Evolutionary conservation across 2,888 invertebrate genomes (phyloP).

Genomic region (Stenolophus ochropezus): DNA sequence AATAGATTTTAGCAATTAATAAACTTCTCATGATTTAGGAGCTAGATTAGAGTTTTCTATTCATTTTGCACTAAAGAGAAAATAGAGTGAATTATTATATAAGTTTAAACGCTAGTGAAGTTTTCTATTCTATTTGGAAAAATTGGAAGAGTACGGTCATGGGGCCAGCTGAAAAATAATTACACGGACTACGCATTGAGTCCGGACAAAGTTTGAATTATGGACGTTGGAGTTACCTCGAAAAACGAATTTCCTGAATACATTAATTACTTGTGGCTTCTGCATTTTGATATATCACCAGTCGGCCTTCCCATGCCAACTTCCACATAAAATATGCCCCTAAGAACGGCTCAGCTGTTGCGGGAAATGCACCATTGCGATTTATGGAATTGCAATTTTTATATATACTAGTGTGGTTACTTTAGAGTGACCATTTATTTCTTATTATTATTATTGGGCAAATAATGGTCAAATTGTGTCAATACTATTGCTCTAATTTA

Average conservation of each 20-base stretch:
- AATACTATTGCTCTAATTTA: no score
- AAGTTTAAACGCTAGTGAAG: not conserved
- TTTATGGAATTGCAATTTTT: no score
- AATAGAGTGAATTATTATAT: not conserved
- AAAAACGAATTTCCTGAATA: slow-evolving; percentile 58
- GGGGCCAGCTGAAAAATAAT: slow-evolving; percentile 51
- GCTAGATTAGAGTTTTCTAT: not conserved
- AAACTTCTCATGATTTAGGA: not conserved
- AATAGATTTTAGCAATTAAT: no score
- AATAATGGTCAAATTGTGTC: no score
- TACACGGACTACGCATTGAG: slow-evolving; percentile 43
- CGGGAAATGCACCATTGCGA: no score
- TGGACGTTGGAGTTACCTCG: slow-evolving; percentile 48
- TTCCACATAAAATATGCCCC: not conserved
- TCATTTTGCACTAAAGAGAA: not conserved
- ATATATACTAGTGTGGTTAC: no score
- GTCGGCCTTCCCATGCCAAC: not conserved
- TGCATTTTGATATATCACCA: slow-evolving; percentile 47
- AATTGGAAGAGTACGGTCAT: no score
- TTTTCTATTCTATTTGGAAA: no score
- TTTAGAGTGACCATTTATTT: no score
- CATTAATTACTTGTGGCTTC: slow-evolving; percentile 56
- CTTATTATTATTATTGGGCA: no score
- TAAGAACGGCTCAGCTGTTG: not conserved
- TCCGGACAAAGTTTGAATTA: slow-evolving; percentile 48